Percentiles rank a stretch among this genome's conserved stretches.
Evolutionary conservation across 2,888 invertebrate genomes (phyloP).

Genomic region (Artemia sinica): DNA sequence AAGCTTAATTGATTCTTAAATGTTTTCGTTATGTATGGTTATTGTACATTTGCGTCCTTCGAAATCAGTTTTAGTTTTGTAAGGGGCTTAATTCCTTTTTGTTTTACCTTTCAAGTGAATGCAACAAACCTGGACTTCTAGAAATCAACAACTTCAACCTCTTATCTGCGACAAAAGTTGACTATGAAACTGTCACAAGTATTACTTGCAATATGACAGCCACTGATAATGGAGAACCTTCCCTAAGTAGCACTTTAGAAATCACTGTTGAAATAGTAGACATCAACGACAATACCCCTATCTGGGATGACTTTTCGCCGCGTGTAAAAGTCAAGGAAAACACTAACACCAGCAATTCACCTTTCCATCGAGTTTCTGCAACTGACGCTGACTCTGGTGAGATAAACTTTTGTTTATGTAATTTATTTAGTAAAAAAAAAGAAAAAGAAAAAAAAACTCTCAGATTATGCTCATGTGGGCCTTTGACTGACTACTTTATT

Average conservation of each 20-base stretch:
- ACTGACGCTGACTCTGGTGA: constrained; percentile 4
- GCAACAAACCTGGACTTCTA: neutral
- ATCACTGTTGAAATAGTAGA: neutral
- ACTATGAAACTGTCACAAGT: neutral
- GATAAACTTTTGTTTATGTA: neutral
- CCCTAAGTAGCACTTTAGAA: neutral
- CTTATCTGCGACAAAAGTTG: neutral
- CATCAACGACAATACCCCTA: constrained; percentile 7
- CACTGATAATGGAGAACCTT: neutral
- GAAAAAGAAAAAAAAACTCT: no score
- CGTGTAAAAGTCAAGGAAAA: neutral
- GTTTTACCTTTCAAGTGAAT: neutral
- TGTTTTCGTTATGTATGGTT: no score
- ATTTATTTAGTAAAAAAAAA: no score
- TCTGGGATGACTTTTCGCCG: neutral
- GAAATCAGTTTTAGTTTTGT: no score
- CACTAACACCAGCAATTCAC: neutral
- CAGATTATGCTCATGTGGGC: no score
- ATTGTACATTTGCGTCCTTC: no score
- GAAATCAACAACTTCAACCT: neutral
- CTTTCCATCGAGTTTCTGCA: neutral
- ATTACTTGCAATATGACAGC: neutral
- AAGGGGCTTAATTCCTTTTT: no score
- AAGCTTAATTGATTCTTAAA: no score
- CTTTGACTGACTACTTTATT: no score